A percentile compares a stretch with the other conserved stretches of the same genome.
These are phyloP conservation scores for Gallirallus australis DNA, from an alignment of 2,797 vertebrate genomes.

Conservation along the genomic window DNA sequence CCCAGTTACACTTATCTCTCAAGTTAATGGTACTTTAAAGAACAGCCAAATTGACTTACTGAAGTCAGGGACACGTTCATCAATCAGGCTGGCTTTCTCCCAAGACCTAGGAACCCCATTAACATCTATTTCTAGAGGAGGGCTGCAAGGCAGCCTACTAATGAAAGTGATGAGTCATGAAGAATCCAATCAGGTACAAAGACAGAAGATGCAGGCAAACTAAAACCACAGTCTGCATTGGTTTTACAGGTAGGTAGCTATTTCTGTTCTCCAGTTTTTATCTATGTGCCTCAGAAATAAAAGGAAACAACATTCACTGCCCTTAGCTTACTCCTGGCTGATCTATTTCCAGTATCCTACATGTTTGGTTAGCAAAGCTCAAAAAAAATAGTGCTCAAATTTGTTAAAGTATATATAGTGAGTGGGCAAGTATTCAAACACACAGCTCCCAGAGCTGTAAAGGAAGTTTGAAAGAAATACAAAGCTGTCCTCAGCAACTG, in stretches of 20 bases:
- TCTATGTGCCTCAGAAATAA: neutral
- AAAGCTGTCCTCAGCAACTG: neutral
- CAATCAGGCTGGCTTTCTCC: conserved; percentile 1
- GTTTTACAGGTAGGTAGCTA: neutral
- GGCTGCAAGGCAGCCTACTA: neutral
- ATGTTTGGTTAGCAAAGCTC: neutral
- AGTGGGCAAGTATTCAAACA: neutral
- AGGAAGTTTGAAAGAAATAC: neutral
- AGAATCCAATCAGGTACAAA: neutral
- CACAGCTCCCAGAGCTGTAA: neutral
- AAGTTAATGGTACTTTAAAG: neutral
- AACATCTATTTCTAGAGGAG: neutral
- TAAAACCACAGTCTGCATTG: neutral
- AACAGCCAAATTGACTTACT: conserved; percentile 3
- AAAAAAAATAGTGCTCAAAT: neutral
- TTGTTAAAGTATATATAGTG: neutral
- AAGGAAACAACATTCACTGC: neutral
- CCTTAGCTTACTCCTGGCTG: rapidly evolving
- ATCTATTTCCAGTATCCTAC: neutral
- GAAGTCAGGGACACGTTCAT: neutral
- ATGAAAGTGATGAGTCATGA: neutral
- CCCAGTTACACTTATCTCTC: neutral
- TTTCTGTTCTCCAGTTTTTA: neutral
- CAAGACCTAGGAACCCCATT: neutral
- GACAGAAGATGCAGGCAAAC: neutral